Evolutionary conservation across 2,888 invertebrate species (phyloP), one percentile per base, ranked within the genome.

Genomic region (Gymnocheta viridis): DNA sequence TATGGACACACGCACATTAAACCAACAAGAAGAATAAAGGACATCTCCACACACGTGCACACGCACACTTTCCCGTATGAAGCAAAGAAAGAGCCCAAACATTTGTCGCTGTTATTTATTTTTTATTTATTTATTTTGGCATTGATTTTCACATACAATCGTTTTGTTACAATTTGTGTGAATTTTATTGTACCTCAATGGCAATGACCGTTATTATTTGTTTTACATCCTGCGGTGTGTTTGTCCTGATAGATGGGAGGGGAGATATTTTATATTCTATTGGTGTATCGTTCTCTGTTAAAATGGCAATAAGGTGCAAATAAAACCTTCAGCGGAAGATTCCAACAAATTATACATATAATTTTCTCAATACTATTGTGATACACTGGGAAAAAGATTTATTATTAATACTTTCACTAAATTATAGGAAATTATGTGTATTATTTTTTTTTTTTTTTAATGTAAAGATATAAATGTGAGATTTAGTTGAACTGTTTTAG

Each of bases 121-220:
- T n/a, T 29, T 22, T 44, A 2, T 51, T 78, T 70, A 44, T 78
- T 78, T 78, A 19, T 60, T 64, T 54, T 72, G n/a, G 32, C 56
- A 72, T 35, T 64, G 79, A 79, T 79, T 72, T 79, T 49, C 79
- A 64, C 64, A 79, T 47, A 62, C 24, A 76, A 67, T 38, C 58
- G 77, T 38, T 35, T 69, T 10, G 67, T 47, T 29, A 66, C 38
- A 60, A 38, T 73, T 69, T 72, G 54, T 84, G 77, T 73, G 66
- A 72, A 73, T 80, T 81, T 84, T 77, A 84, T 84, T 72, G 35
- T 22, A 22, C 22, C 51, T 41, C 60, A 62, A 56, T 77, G 77
- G 56, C 38, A 60, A 54, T 77, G 38, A 32, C 54, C 56, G 47
- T 64, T 64, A 35, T 73, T 73, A 62, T 84, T 82, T 78, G 73